A percentile compares a stretch with the other conserved stretches of the same genome.
phyloP scores from a whole-genome alignment of 2,797 vertebrate species.

The Ciconia nigra region DNA sequence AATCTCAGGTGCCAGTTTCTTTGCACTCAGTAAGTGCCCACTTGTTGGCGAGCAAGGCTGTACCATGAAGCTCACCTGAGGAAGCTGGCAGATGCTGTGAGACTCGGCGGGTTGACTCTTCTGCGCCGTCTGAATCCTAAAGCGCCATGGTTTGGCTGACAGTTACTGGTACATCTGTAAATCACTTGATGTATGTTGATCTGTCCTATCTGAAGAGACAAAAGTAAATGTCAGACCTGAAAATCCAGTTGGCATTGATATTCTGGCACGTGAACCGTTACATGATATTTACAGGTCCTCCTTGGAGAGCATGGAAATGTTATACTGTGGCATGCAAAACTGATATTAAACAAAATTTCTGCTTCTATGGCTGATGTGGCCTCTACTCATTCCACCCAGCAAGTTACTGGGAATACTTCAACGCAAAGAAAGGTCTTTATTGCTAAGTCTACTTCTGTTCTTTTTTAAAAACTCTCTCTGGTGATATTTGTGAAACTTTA shows the following conservation, averaged over 20 bases:
- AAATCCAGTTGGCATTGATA: not conserved
- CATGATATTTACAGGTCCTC: not conserved
- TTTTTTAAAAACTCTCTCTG: not conserved
- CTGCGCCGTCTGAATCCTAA: constrained; percentile 62
- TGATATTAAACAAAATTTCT: not conserved
- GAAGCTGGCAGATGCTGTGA: not conserved
- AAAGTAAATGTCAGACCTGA: constrained; percentile 15
- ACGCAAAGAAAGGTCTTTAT: not conserved
- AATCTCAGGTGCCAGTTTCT: not conserved
- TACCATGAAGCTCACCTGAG: not conserved
- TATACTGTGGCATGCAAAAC: not conserved
- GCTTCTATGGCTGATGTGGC: not conserved
- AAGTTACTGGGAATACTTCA: not conserved
- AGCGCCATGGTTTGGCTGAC: constrained; percentile 67
- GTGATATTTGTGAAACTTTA: not conserved
- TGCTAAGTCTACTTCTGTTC: not conserved
- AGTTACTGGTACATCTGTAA: constrained; percentile 57
- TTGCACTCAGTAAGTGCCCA: not conserved
- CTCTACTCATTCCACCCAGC: not conserved
- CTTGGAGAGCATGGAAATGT: not conserved
- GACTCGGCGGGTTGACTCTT: not conserved
- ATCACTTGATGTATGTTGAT: constrained; percentile 47
- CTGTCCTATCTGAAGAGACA: not conserved
- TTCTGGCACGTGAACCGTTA: not conserved
- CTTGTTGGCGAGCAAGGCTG: not conserved